Evolutionary conservation across 2,797 vertebrate genomes (phyloP).

Genomic region (Lutjanus campechanus): DNA sequence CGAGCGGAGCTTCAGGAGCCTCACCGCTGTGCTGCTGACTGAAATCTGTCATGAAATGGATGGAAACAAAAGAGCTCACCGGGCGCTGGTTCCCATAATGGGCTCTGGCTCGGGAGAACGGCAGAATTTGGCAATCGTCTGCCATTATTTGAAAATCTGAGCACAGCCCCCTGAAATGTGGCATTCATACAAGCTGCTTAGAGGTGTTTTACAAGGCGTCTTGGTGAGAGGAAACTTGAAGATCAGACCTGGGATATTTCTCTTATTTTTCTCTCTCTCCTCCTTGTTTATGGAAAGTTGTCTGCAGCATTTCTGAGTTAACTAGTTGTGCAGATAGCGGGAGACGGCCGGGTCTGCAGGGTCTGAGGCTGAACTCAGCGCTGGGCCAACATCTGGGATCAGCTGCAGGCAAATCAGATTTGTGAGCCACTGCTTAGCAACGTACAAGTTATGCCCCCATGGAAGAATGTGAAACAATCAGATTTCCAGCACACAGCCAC

Average conservation of each 20-base stretch:
- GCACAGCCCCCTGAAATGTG: slow-evolving; percentile 55
- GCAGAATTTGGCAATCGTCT: slow-evolving; percentile 62
- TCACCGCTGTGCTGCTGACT: slow-evolving; percentile 41
- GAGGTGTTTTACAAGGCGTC: slow-evolving; percentile 78
- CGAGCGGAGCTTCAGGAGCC: slow-evolving; percentile 23
- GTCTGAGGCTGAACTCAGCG: slow-evolving; percentile 38
- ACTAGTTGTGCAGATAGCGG: slow-evolving; percentile 47
- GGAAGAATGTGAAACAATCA: slow-evolving; percentile 64
- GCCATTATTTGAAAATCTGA: slow-evolving; percentile 70
- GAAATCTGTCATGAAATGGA: slow-evolving; percentile 62
- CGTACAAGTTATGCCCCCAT: slow-evolving; percentile 52
- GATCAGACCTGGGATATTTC: slow-evolving; percentile 40
- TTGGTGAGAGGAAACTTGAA: slow-evolving; percentile 58
- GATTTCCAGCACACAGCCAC: slow-evolving; percentile 60
- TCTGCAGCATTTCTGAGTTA: slow-evolving; percentile 70
- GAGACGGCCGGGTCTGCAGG: slow-evolving; percentile 40
- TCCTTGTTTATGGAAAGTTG: slow-evolving; percentile 70
- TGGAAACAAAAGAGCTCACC: slow-evolving; percentile 67
- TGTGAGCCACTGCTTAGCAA: slow-evolving; percentile 63
- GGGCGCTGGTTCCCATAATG: slow-evolving; percentile 61
- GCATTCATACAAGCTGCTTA: slow-evolving; percentile 62
- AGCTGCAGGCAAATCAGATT: slow-evolving; percentile 70
- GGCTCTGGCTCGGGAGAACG: slow-evolving; percentile 52
- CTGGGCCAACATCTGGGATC: slow-evolving; percentile 75
- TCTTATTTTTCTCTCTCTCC: not conserved